phyloP scores from a whole-genome alignment of 2,113 vertebrate genomes.

The Aphelocoma coerulescens region DNA sequence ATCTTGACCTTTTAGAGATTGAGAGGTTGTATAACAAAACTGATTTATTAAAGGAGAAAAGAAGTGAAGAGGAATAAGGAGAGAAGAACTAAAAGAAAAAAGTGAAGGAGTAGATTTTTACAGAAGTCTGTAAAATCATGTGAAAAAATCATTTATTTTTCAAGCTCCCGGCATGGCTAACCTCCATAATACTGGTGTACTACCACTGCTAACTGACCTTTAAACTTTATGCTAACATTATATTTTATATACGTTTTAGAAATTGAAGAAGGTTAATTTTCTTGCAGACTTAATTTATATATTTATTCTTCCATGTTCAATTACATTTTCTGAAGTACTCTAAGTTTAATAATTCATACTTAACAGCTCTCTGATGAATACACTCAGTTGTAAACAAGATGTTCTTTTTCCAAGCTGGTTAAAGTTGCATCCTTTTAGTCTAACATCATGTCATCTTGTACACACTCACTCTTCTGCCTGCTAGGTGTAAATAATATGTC shows the following conservation, averaged over 20 bases:
- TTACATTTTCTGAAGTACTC: conserved; percentile 47
- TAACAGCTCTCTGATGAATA: conserved; percentile 36
- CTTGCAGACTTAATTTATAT: conserved; percentile 26
- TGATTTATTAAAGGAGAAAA: background rate
- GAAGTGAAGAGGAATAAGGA: background rate
- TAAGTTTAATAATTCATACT: conserved; percentile 53
- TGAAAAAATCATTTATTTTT: background rate
- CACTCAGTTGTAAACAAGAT: background rate
- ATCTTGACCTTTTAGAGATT: background rate
- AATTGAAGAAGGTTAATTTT: background rate
- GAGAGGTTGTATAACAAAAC: background rate
- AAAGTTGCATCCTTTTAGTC: background rate
- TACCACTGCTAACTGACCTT: background rate
- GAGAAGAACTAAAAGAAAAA: background rate
- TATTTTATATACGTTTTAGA: background rate
- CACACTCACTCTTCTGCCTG: background rate
- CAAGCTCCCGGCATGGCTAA: background rate
- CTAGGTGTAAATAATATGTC: background rate
- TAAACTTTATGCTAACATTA: background rate
- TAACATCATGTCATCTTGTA: background rate
- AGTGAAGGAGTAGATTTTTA: background rate
- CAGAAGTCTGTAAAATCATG: background rate
- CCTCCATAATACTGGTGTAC: background rate
- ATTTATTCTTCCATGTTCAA: background rate
- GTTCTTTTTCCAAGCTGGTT: background rate